phyloP scores from a whole-genome alignment of 1,140 invertebrate genomes.

The Psilanteris sp. region DNA sequence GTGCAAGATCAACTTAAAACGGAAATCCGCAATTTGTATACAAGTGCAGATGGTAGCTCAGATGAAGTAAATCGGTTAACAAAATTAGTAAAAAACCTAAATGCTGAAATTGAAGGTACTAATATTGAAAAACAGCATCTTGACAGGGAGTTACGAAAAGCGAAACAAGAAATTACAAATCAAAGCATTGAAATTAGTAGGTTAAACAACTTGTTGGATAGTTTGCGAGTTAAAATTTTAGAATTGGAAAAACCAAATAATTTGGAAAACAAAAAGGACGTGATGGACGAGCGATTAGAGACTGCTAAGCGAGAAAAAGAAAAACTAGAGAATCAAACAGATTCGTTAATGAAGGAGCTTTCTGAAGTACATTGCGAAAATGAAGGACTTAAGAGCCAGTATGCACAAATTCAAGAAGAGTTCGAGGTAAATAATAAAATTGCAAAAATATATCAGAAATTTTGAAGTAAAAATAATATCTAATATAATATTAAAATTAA shows the following conservation, averaged over 20 bases:
- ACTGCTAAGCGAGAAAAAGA: constrained; percentile 86
- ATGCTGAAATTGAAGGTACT: constrained; percentile 85
- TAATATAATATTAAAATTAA: too few relatives aligned
- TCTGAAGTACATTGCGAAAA: constrained; percentile 88
- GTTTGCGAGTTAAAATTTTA: constrained; percentile 83
- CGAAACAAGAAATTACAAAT: constrained; percentile 82
- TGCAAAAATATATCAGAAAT: too few relatives aligned
- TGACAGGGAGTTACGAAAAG: constrained; percentile 85
- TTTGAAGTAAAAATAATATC: too few relatives aligned
- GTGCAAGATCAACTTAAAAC: constrained; percentile 89
- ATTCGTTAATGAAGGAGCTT: constrained; percentile 87
- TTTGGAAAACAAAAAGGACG: constrained; percentile 73
- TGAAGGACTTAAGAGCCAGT: constrained; percentile 86
- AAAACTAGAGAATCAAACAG: constrained; percentile 84
- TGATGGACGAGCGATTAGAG: constrained; percentile 85
- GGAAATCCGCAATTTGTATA: constrained; percentile 82
- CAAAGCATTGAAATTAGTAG: constrained; percentile 87
- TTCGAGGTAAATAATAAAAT: constrained; percentile 81
- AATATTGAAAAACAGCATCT: constrained; percentile 86
- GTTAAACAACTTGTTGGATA: constrained; percentile 88
- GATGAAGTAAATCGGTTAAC: constrained; percentile 83
- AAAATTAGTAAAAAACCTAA: constrained; percentile 85
- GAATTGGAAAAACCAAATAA: constrained; percentile 74
- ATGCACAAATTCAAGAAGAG: constrained; percentile 88
- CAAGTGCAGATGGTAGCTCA: constrained; percentile 78